Evolutionary conservation across 2,113 vertebrate genomes (phyloP).

Genomic region (Fulica atra): DNA sequence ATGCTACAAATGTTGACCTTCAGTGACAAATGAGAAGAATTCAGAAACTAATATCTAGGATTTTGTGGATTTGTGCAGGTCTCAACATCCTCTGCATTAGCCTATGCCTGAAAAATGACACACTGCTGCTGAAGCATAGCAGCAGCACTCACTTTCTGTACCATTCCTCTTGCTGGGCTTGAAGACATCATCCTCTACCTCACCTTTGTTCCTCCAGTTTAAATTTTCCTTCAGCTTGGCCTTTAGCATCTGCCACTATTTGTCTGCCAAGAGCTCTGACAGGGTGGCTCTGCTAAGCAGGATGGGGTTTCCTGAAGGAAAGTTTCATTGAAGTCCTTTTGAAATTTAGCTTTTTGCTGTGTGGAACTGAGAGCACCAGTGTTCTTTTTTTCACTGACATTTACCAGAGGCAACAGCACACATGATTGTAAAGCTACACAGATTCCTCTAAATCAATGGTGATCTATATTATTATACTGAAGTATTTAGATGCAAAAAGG

Average conservation of each 20-base stretch:
- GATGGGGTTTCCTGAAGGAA: not conserved
- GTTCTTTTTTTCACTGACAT: not conserved
- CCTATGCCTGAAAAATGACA: not conserved
- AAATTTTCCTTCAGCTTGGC: not conserved
- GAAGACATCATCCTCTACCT: not conserved
- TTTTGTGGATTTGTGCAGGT: not conserved
- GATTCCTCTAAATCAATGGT: not conserved
- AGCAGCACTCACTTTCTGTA: not conserved
- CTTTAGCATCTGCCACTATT: not conserved
- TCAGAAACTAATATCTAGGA: not conserved
- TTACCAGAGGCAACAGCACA: not conserved
- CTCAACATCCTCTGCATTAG: not conserved
- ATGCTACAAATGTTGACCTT: not conserved
- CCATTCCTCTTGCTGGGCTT: not conserved
- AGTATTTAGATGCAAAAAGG: slow-evolving; percentile 9
- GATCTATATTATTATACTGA: not conserved
- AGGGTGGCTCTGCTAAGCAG: not conserved
- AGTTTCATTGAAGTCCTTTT: not conserved
- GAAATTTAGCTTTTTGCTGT: not conserved
- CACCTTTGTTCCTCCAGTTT: not conserved
- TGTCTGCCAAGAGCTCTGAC: not conserved
- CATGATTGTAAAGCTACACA: not conserved
- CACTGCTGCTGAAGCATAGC: not conserved
- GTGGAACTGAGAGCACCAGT: not conserved
- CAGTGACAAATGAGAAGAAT: not conserved